These are phyloP conservation scores for Dynastes hyllus DNA, from an alignment of 2,888 invertebrate genomes.

Conservation along the genomic window DNA sequence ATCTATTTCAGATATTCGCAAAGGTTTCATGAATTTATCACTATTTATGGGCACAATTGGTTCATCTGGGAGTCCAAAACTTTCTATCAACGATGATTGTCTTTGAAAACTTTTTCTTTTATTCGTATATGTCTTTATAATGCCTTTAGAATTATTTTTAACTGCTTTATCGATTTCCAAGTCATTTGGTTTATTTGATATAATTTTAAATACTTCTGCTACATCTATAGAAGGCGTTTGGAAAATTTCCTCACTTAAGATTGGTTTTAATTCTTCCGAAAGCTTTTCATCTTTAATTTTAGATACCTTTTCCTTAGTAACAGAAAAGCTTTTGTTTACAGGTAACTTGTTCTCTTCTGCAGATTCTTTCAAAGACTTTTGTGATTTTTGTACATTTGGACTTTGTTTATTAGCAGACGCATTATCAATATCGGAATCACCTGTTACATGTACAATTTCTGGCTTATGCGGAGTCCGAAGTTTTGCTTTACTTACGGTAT, in stretches of 20 bases:
- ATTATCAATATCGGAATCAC: constrained; percentile 44
- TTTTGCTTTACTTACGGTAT: constrained; percentile 2
- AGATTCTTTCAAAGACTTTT: constrained; percentile 55
- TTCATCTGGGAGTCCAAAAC: constrained; percentile 65
- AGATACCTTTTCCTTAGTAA: constrained; percentile 42
- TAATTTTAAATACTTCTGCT: constrained; percentile 63
- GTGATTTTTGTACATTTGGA: constrained; percentile 48
- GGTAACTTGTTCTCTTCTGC: constrained; percentile 6
- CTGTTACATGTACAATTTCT: constrained; percentile 53
- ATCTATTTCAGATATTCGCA: constrained; percentile 55
- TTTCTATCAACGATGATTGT: constrained; percentile 59
- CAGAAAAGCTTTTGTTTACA: constrained; percentile 28
- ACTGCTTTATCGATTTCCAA: constrained; percentile 39
- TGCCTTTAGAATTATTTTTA: constrained; percentile 55
- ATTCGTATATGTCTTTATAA: constrained; percentile 64
- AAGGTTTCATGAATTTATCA: constrained; percentile 40
- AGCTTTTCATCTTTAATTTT: constrained; percentile 37
- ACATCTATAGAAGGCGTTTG: constrained; percentile 58
- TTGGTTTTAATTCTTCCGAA: constrained; percentile 50
- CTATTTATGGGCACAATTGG: constrained; percentile 60
- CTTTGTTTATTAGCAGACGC: constrained; percentile 14
- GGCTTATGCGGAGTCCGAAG: neutral
- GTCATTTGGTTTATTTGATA: constrained; percentile 57
- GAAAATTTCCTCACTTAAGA: constrained; percentile 49
- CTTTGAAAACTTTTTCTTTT: constrained; percentile 60